A percentile compares a stretch with the other conserved stretches of the same genome.
Conservation (phyloP, 2,113 vertebrate species). For the Tetrax tetrax region DNA sequence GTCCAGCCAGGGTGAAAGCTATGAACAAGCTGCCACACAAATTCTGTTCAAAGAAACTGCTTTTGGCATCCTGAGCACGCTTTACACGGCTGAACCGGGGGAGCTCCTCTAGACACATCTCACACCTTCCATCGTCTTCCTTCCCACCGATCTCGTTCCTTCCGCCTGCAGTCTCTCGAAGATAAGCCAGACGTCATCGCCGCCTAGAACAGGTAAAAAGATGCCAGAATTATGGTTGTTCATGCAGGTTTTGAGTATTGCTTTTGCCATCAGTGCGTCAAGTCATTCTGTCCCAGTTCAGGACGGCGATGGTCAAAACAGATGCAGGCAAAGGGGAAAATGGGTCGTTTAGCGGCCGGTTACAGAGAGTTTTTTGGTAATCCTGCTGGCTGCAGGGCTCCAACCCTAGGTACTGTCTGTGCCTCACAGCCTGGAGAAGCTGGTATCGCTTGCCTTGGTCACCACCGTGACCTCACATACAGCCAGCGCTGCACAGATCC, state of each 20-base stretch:
- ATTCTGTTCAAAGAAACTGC: background rate
- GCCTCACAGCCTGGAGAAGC: background rate
- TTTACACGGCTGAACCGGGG: background rate
- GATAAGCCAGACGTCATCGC: background rate
- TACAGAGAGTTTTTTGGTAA: background rate
- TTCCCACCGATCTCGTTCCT: accelerated
- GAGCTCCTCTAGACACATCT: background rate
- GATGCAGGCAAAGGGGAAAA: background rate
- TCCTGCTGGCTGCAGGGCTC: background rate
- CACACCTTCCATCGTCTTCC: background rate
- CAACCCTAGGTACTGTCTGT: background rate
- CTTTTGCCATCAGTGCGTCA: background rate
- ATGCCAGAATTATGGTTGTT: background rate
- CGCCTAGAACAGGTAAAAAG: background rate
- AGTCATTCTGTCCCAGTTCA: background rate
- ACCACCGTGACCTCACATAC: accelerated
- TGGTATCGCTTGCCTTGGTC: background rate
- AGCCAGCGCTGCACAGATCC: background rate
- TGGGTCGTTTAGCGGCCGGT: accelerated
- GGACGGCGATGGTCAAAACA: background rate
- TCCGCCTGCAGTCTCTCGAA: background rate
- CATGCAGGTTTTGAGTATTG: background rate
- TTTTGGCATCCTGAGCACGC: background rate
- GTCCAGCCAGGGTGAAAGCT: background rate
- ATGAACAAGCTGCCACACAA: background rate